A percentile compares a stretch with the other conserved stretches of the same genome.
Conservation (phyloP, 2,113 vertebrate species). For the Pan troglodytes region NHGRI_mPanTro3-v2.1_pri NC_086016.1:47533501-47534000, state of each 20-base stretch:
- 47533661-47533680: neutral
- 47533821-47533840: constrained; percentile 92
- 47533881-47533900: neutral
- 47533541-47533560: too few relatives aligned
- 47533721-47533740: constrained; percentile 94
- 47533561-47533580: too few relatives aligned
- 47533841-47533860: accelerated
- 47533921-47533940: accelerated
- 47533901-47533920: accelerated
- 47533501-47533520: too few relatives aligned
- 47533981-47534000: accelerated
- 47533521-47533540: too few relatives aligned
- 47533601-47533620: neutral
- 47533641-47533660: accelerated
- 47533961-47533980: accelerated
- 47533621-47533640: accelerated
- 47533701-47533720: constrained; percentile 96
- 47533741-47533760: constrained; percentile 98
- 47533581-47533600: neutral
- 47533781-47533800: constrained; percentile 95
- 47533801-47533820: constrained; percentile 89
- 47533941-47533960: accelerated
- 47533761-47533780: constrained; percentile 92
- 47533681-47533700: neutral
- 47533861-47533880: neutral